phyloP scores from a whole-genome alignment of 2,888 invertebrate genomes.

The Philonicus albiceps region DNA sequence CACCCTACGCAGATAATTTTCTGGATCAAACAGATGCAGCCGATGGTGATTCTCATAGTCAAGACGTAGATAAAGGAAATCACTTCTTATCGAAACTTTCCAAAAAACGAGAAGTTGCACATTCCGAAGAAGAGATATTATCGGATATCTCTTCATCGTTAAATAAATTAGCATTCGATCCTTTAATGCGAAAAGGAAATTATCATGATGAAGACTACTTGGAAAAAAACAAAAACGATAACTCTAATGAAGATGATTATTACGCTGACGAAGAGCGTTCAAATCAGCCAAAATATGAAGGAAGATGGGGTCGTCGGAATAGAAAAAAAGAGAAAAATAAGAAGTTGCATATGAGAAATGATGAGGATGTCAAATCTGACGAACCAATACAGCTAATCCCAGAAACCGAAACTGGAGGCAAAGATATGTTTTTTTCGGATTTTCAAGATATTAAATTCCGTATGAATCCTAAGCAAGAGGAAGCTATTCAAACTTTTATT shows the following conservation, averaged over 20 bases:
- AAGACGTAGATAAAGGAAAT: not conserved
- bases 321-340: not conserved
- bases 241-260: not conserved
- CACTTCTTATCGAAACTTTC: not conserved
- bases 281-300: not conserved
- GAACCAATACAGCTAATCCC: not conserved
- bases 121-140: slow-evolving; percentile 19
- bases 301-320: not conserved
- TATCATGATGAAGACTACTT: not conserved
- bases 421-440: slow-evolving; percentile 47
- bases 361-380: not conserved
- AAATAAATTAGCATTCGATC: not conserved
- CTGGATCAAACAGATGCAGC: slow-evolving; percentile 30
- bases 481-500: slow-evolving; percentile 51
- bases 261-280: not conserved
- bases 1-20: not conserved
- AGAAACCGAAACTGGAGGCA: slow-evolving; percentile 13
- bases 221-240: not conserved
- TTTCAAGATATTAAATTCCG: slow-evolving; percentile 50
- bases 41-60: not conserved
- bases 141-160: slow-evolving; percentile 18
- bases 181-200: not conserved
- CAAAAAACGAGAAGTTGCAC: slow-evolving; percentile 37
- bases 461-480: slow-evolving; percentile 49
- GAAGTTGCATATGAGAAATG: not conserved